Evolutionary conservation across 2,113 vertebrate genomes (phyloP), one percentile per base, ranked within the genome.

Genomic region (Piprites chloris): DNA sequence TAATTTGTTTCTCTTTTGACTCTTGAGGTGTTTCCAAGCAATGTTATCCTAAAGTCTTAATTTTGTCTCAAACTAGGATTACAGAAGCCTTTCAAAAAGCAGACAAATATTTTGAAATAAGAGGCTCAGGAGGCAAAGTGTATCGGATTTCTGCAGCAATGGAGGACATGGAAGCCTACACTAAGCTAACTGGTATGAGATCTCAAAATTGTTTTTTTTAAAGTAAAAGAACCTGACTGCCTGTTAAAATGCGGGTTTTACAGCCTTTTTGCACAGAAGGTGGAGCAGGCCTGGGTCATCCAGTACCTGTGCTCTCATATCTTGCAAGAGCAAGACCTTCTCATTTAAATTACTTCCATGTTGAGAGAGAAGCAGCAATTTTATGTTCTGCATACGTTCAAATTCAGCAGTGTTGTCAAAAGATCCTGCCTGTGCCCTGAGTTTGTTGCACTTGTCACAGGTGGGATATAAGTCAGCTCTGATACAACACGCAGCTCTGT

Each of bases 141-240:
- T 99, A 97, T 95, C 96, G 8, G 3, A 98, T 99, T 67, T 99
- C 99, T 61, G 98, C 96, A 73, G 98, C 99, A n/a, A 98, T 99
- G 47, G 98, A 99, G 27, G 98, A 99, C 96, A 99, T 99, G 99
- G 98, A 98, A 97, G 99, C 99, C 61, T 99, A 99, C 97, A 98
- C 98, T 69, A 99, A 99, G 75, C 97, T 99, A 6, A 99, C 99
- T 93, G 99, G 99, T 99, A 85, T 92, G 98, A 93, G 14, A 6
- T 55, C 58, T 85, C 35, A 24, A 24, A 56, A 26, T 39, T 41
- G 10, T 39, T 37, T 56, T 56, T 47, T 69, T 28, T 44, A 27
- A 52, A 44, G 52, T 55, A 35, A 32, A 63, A 85, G n/a, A 82
- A 41, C 53, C 6, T 12, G 17, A 79, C 2, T 53, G 16, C 21